These are phyloP conservation scores for Tokudaia tokunoshimensis DNA, from an alignment of 2,797 vertebrate species.

Conservation along the genomic window DNA sequence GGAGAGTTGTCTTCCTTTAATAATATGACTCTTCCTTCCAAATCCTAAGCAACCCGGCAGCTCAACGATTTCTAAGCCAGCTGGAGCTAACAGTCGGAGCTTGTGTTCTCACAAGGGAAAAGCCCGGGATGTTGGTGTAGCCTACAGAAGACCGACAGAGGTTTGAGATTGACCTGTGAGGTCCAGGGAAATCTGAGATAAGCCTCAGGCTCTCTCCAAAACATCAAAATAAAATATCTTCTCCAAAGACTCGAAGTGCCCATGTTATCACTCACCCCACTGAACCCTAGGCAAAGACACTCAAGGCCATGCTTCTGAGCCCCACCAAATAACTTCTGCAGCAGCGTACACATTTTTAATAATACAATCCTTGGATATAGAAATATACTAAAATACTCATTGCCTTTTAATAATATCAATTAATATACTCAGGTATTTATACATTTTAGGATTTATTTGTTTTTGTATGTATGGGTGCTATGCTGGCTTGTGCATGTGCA, in stretches of 20 bases:
- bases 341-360: background rate
- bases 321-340: background rate
- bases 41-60: background rate
- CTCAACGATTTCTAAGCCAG: background rate
- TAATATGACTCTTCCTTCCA: background rate
- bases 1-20: background rate
- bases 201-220: background rate
- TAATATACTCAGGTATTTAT: background rate
- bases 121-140: background rate
- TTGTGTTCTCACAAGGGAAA: background rate
- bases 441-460: background rate
- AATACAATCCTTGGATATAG: background rate
- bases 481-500: background rate
- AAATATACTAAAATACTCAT: background rate
- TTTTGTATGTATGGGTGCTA: background rate
- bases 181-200: background rate
- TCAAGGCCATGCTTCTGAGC: background rate
- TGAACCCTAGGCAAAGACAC: rapidly evolving
- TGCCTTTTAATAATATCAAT: background rate
- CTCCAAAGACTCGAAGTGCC: rapidly evolving
- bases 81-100: too few relatives aligned
- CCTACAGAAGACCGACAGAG: background rate
- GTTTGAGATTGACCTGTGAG: background rate
- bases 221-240: background rate
- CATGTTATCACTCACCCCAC: rapidly evolving